Evolutionary conservation across 2,888 invertebrate genomes (phyloP).

Genomic region (Pocota personata): DNA sequence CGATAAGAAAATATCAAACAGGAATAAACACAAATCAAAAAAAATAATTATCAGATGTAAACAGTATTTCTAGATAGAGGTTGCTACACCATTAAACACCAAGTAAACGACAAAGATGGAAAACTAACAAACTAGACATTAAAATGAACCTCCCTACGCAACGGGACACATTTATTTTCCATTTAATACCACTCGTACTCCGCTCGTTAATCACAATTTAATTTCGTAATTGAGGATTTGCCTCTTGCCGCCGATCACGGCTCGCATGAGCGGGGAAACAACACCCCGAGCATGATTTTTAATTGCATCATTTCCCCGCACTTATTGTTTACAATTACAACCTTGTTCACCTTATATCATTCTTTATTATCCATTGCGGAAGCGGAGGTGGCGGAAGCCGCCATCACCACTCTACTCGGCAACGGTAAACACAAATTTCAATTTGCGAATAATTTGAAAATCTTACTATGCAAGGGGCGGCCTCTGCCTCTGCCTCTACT

Average conservation of each 20-base stretch:
- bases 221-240: conserved; percentile 51
- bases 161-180: neutral
- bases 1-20: neutral
- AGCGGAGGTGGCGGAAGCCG: neutral
- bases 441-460: conserved; percentile 65
- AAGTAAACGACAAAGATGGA: neutral
- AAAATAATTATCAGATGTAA: too few relatives aligned
- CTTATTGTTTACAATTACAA: conserved; percentile 56
- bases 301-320: conserved; percentile 57
- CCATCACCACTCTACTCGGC: neutral
- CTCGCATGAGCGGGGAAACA: conserved; percentile 3
- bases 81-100: neutral
- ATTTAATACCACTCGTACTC: neutral
- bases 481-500: neutral
- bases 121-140: neutral
- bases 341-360: conserved; percentile 9
- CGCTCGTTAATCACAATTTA: conserved; percentile 61
- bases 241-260: conserved; percentile 9
- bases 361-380: conserved; percentile 15
- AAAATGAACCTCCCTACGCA: neutral
- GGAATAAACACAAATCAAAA: neutral
- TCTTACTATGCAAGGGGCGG: conserved; percentile 29
- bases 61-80: neutral
- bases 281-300: conserved; percentile 51
- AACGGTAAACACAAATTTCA: conserved; percentile 62